These are phyloP conservation scores for Galaxea fascicularis DNA, from an alignment of 92 coral and sea anemone genomes.

Conservation along the genomic window DNA sequence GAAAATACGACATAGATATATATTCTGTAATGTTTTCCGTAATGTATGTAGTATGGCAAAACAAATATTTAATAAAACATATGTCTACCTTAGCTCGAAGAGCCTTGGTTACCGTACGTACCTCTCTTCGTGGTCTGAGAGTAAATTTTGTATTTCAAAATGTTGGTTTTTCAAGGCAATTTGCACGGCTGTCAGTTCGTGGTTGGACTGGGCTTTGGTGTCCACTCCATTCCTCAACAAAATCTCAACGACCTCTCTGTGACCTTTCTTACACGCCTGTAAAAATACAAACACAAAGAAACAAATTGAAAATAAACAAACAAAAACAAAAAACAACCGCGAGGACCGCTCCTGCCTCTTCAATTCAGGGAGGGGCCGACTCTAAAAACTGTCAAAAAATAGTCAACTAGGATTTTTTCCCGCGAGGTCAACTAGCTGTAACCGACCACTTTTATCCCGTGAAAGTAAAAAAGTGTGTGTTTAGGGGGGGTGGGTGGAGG, in stretches of 20 bases:
- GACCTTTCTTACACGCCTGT: constrained; percentile 94
- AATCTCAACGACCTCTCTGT: constrained; percentile 71
- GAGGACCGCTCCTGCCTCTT: not conserved
- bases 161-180: constrained; percentile 74
- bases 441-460: too few relatives aligned
- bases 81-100: too few relatives aligned
- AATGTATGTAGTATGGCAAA: too few relatives aligned
- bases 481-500: too few relatives aligned
- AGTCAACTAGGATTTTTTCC: too few relatives aligned
- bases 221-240: constrained; percentile 86
- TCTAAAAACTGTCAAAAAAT: too few relatives aligned
- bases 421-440: too few relatives aligned
- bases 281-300: not conserved
- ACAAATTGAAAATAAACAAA: not conserved
- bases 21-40: too few relatives aligned
- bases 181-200: constrained; percentile 84
- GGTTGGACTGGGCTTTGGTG: constrained; percentile 74
- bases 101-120: not conserved
- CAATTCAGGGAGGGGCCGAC: not conserved
- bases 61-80: too few relatives aligned
- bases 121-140: constrained; percentile 88
- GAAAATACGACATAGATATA: too few relatives aligned
- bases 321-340: not conserved
- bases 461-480: too few relatives aligned
- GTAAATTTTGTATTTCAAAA: constrained; percentile 71